Conservation (phyloP, 37 sponge, comb jelly and placozoan genomes). For the Bolinopsis microptera region DNA sequence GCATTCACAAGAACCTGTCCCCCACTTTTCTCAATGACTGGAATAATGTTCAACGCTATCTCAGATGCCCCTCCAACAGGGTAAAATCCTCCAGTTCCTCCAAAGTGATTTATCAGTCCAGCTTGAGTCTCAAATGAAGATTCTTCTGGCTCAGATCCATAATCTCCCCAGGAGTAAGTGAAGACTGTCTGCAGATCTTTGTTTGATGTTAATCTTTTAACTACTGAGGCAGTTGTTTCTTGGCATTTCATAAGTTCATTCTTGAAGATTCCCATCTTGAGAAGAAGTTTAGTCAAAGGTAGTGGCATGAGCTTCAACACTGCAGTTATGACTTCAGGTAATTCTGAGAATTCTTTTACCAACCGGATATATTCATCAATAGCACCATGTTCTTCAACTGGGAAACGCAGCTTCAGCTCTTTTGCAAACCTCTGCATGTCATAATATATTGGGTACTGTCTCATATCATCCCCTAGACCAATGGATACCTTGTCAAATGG, state of each 20-base stretch:
- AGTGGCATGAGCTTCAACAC: constrained; percentile 76
- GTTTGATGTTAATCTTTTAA: constrained; percentile 75
- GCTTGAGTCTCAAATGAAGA: constrained; percentile 81
- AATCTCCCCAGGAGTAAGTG: constrained; percentile 82
- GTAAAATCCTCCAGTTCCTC: constrained; percentile 75
- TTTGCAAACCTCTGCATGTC: constrained; percentile 67
- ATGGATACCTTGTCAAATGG: constrained; percentile 77
- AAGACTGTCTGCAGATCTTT: constrained; percentile 83
- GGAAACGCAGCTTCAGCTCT: constrained; percentile 73
- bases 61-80: constrained; percentile 89
- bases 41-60: constrained; percentile 82
- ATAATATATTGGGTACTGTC: constrained; percentile 68
- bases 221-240: constrained; percentile 70
- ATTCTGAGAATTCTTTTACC: constrained; percentile 23
- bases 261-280: constrained; percentile 68
- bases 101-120: constrained; percentile 75
- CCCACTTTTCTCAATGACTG: constrained; percentile 78
- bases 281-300: constrained; percentile 69
- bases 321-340: neutral
- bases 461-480: constrained; percentile 68
- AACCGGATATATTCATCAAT: constrained; percentile 73
- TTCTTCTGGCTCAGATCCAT: constrained; percentile 80
- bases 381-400: constrained; percentile 74
- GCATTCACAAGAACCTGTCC: constrained; percentile 87
- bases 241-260: constrained; percentile 54